Evolutionary conservation across 2,113 vertebrate species (phyloP), one percentile per base, ranked within the genome.

Genomic region (Eurystomus gularis): DNA sequence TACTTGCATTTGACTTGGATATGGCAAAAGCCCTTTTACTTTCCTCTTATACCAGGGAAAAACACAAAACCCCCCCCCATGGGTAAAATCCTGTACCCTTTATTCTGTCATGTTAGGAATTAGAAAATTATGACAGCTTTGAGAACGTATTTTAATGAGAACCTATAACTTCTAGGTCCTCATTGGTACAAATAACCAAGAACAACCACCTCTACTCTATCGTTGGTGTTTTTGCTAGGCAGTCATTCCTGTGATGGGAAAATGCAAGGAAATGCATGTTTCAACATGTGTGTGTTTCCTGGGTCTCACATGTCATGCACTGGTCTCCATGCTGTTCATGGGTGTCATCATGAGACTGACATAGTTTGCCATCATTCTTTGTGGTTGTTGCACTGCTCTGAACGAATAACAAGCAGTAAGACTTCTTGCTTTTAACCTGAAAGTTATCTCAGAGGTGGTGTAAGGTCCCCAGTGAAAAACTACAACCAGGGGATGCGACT

Each of bases 261-360:
- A 77, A 86, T 60, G 17, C 5, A 37, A 51, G n/a, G 26, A 83
- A 81, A 75, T 33, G 7, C 3, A 2, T 14, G 1, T 51, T 90
- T 82, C 11, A 19, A 48, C 2, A 3, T 18, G 7, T 33, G 9
- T 62, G 40, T 35, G 25, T 78, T 90, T 33, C 12, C 21, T 57
- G 28, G 33, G 11, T 52, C 25, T 83, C 1, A 0, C 6, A 10
- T 39, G 8, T 31, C 29, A 35, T 18, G 18, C 4, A 3, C 5
- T 33, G n/a, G 29, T 94, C 18, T 84, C 31, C 17, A 15, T 31
- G 6, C 16, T 46, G 15, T 77, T 21, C 51, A 8, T 21, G 2
- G 2, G 2, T 70, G 42, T 91, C 60, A 62, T 17, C 24, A 66
- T 28, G 24, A 60, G 31, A 12, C 37, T 46, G 19, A 8, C 82